These are phyloP conservation scores for Phalacrocorax pelagicus DNA, from an alignment of 2,113 vertebrate species.

Conservation along the genomic window DNA sequence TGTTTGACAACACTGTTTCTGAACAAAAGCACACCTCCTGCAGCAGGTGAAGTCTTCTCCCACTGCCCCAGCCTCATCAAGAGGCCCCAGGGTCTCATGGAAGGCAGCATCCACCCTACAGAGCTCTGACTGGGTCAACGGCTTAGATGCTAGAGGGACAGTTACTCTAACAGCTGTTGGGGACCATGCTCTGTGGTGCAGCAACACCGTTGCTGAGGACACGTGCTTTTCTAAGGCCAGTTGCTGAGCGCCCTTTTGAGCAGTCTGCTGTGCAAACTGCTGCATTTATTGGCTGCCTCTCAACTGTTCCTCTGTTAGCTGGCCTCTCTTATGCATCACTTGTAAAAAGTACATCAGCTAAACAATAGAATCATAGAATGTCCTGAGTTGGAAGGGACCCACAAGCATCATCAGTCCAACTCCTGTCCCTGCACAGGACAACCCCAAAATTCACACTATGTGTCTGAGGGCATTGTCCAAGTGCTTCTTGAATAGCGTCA, in stretches of 20 bases:
- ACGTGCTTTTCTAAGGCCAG: neutral
- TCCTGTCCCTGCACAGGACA: too few relatives aligned
- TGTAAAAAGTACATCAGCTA: neutral
- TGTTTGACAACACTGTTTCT: neutral
- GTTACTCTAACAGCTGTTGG: neutral
- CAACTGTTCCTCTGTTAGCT: neutral
- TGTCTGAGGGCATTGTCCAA: too few relatives aligned
- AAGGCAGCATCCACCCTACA: neutral
- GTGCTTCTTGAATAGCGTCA: too few relatives aligned
- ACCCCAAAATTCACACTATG: too few relatives aligned
- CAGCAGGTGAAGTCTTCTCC: neutral
- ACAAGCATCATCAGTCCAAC: too few relatives aligned
- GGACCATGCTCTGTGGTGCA: neutral
- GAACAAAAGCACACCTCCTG: neutral
- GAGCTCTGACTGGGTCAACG: neutral
- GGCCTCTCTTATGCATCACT: neutral
- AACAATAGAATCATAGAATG: neutral
- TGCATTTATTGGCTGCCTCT: rapidly evolving
- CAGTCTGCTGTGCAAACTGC: neutral
- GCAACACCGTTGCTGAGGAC: neutral
- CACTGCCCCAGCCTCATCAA: neutral
- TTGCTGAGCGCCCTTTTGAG: neutral
- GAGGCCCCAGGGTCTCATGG: neutral
- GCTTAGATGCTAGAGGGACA: neutral
- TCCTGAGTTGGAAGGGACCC: too few relatives aligned